These are phyloP conservation scores for Leucoptera coffeella DNA, from an alignment of 2,888 invertebrate genomes.

Conservation along the genomic window DNA sequence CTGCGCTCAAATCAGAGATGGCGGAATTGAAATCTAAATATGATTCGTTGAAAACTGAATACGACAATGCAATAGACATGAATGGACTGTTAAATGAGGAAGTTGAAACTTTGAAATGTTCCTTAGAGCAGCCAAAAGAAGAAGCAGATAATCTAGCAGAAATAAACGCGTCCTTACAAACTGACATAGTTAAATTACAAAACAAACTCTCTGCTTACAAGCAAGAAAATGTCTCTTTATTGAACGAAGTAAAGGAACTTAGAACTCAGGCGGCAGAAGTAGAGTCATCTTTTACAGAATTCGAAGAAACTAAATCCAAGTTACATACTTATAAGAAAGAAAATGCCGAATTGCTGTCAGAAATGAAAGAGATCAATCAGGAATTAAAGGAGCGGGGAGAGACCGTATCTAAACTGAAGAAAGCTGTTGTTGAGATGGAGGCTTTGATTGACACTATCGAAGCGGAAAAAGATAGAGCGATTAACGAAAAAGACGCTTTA, in stretches of 20 bases:
- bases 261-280: slow-evolving; percentile 28
- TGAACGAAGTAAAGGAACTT: slow-evolving; percentile 36
- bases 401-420: slow-evolving; percentile 63
- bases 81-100: slow-evolving; percentile 42
- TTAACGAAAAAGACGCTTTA: slow-evolving; percentile 19
- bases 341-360: slow-evolving; percentile 59
- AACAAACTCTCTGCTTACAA: slow-evolving; percentile 40
- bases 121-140: slow-evolving; percentile 39
- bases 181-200: slow-evolving; percentile 40
- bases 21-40: slow-evolving; percentile 15
- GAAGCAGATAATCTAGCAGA: slow-evolving; percentile 30
- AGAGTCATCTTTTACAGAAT: slow-evolving; percentile 23
- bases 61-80: slow-evolving; percentile 22
- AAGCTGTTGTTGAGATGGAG: slow-evolving; percentile 54
- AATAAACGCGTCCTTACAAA: slow-evolving; percentile 35
- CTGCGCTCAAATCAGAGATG: no score
- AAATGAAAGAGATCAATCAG: slow-evolving; percentile 75
- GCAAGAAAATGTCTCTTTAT: slow-evolving; percentile 38
- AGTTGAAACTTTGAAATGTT: slow-evolving; percentile 34
- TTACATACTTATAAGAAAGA: slow-evolving; percentile 47
- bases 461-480: slow-evolving; percentile 28
- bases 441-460: slow-evolving; percentile 52
- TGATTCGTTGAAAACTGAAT: slow-evolving; percentile 18
- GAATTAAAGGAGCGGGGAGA: slow-evolving; percentile 69
- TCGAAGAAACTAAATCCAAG: slow-evolving; percentile 34